Evolutionary conservation across 2,888 invertebrate species (phyloP), one percentile per base, ranked within the genome.

Genomic region (Drosophila kambysellisi): DNA sequence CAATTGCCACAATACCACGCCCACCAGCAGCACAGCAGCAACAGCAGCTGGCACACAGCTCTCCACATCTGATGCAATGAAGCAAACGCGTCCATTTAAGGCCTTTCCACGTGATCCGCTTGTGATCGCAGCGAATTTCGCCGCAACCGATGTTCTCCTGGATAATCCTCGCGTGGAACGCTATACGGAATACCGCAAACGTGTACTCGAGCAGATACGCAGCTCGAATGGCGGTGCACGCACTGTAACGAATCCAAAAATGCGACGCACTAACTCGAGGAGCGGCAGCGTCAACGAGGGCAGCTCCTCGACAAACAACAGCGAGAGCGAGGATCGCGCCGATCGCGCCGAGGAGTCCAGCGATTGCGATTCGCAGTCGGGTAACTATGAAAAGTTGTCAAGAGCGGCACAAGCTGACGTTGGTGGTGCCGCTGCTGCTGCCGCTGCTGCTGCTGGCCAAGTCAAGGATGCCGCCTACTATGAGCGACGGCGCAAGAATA

Each of bases 401-500:
- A 25, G 50, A 15, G 15, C 48, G 48, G 41, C 43, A 46, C 32
- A 29, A 25, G 37, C 43, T 61, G 61, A 35, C 1, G 53, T 48
- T 6, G 33, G 35, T 56, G 32, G 56, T n/a, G 39, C 56, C 43
- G 15, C 8, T 8, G 62, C 48, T 46, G 52, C 41, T 35, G 48
- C 51, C 29, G 70, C 37, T 15, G 37, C 37, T 15, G 37, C 15
- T 37, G 37, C 37, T 29, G 74, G 88, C 7, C 83, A 93, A 58
- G 88, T 93, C 64, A 95, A 97, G 86, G 98, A 98, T 91, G 96
- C 96, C 4, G 95, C 96, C 0, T 99, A 99, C 91, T 96, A 96
- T 94, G 98, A 97, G 85, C 95, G 98, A 65, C 94, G 99, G 12
- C 95, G 97, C 78, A 97, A 98, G 91, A 99, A 99, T 92, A 99